Conservation (phyloP, 2,888 invertebrate genomes). For the Pandemis cinnamomeana region DNA sequence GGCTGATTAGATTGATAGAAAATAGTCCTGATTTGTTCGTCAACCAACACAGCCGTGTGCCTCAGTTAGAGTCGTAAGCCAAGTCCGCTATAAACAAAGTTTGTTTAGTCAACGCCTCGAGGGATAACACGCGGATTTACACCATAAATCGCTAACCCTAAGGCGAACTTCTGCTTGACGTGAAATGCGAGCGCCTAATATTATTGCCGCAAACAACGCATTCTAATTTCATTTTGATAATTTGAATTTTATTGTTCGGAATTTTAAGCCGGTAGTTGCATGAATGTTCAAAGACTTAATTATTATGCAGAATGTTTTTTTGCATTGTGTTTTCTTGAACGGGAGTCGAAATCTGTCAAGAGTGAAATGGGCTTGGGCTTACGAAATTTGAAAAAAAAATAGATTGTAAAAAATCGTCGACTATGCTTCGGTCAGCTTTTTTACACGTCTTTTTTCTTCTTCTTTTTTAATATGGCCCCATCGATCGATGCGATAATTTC, state of each 20-base stretch:
- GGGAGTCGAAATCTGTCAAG: too few species aligned
- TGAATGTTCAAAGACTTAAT: neutral
- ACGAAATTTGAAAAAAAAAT: too few species aligned
- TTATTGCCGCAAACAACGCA: conserved; percentile 21
- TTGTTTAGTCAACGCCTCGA: conserved; percentile 56
- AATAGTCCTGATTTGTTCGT: conserved; percentile 1
- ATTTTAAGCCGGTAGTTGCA: neutral
- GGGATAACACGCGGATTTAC: conserved; percentile 62
- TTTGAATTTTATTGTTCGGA: conserved; percentile 18
- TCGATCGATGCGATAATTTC: too few species aligned
- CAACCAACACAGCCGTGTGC: conserved; percentile 43
- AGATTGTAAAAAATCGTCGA: too few species aligned
- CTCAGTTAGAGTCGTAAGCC: conserved; percentile 46
- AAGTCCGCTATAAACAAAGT: conserved; percentile 53
- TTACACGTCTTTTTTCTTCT: too few species aligned
- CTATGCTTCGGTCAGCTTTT: too few species aligned
- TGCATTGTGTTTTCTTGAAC: too few species aligned
- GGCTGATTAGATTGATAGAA: too few species aligned
- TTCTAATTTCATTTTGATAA: conserved; percentile 31
- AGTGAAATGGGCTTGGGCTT: too few species aligned
- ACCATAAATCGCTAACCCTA: conserved; percentile 58
- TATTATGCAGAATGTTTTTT: too few species aligned
- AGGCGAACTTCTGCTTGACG: conserved; percentile 55
- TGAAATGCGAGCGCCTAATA: conserved; percentile 54
- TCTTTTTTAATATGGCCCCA: too few species aligned